phyloP scores from a whole-genome alignment of 2,113 vertebrate species.

The crab-eating macaque (Macaca fascicularis) region T2T-MFA8v1.1 NC_088386.1:54113001-54113500 shows the following conservation, averaged over 20 bases:
- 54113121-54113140: neutral
- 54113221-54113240: neutral
- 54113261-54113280: neutral
- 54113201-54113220: neutral
- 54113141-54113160: neutral
- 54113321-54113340: conserved; percentile 26
- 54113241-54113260: neutral
- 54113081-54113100: neutral
- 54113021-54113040: neutral
- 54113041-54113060: neutral
- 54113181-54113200: neutral
- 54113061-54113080: neutral
- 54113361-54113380: neutral
- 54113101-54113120: neutral
- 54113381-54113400: neutral
- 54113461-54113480: neutral
- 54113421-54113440: neutral
- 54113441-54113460: neutral
- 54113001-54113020: neutral
- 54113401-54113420: neutral
- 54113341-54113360: neutral
- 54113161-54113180: neutral
- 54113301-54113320: neutral
- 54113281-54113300: neutral
- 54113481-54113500: neutral